Base-by-base conservation (phyloP, 1,140 invertebrate species). In the Chironomus striatipennis region DNA sequence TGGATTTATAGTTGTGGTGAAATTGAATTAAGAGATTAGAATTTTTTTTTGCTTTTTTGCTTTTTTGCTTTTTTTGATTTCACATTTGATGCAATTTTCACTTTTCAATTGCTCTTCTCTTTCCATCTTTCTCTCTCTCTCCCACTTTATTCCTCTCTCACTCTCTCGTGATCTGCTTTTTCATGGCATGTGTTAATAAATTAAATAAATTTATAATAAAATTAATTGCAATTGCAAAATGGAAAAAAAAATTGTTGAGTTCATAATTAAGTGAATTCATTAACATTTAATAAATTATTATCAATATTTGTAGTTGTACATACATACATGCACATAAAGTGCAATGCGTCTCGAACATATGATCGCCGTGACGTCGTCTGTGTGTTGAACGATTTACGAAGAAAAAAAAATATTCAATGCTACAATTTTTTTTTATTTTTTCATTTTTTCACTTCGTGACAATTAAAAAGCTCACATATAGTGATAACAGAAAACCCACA, bases 221-320 rank as follows among this genome's bases (percentile, higher is more conserved):
- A 34, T 34, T 34, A 34, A 34, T 34, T 34, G 24, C 24, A 34
- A 34, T 34, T 34, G 24, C 24, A 34, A 34, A 34, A 34, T 34
- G 24, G 24, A 34, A 34, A 34, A 57, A 12, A 57, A 12, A 57
- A 57, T 15, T n/a, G 12, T 57, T 57, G 47, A 57, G 47, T n/a
- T 57, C n/a, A 57, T 57, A 57, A 57, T 57, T 57, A n/a, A 57
- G 12, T 57, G 47, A 57, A 57, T 57, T 57, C 47, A 57, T 57
- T 57, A 57, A 57, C 47, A 57, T 57, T 57, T n/a, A 57, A 15
- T 57, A n/a, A n/a, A n/a, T 57, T 57, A 10, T 47, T 57, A n/a
- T 57, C 47, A 34, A 34, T 34, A 34, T 57, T 57, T n/a, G n/a
- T 57, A 5, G 47, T n/a, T 57, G n/a, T 57, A 57, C 15, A 34